Evolutionary conservation across 2,797 vertebrate genomes (phyloP).

Genomic region (Spinus pinus): DNA sequence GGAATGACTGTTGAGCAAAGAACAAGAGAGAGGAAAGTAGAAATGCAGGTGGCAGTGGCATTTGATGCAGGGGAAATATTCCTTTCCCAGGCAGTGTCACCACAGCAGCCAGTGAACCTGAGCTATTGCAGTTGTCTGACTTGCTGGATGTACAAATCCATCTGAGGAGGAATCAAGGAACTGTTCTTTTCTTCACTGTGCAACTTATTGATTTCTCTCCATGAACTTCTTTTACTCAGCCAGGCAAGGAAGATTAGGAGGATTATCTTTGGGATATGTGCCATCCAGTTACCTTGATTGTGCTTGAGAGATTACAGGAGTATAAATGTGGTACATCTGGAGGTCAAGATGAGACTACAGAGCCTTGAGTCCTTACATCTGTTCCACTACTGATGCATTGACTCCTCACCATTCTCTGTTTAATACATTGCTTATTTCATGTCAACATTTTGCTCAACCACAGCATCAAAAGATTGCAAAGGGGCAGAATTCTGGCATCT

Average conservation of each 20-base stretch:
- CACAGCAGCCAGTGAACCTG: not conserved
- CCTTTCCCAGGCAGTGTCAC: not conserved
- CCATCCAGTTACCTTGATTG: constrained; percentile 6
- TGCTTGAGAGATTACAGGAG: constrained; percentile 3
- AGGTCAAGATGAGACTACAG: not conserved
- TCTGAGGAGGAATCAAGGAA: not conserved
- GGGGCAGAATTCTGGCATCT: not conserved
- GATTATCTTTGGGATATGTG: constrained; percentile 34
- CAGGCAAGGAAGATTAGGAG: constrained; percentile 20
- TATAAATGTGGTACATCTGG: constrained; percentile 17
- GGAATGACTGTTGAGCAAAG: not conserved
- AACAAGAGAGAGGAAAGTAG: not conserved
- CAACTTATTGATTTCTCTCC: constrained; percentile 30
- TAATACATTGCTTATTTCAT: not conserved
- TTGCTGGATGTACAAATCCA: not conserved
- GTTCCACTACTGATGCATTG: not conserved
- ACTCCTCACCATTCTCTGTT: not conserved
- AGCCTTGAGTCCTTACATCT: not conserved
- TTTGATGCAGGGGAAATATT: not conserved
- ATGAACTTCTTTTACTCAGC: not conserved
- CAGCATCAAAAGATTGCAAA: not conserved
- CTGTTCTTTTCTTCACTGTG: not conserved
- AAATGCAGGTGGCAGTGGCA: not conserved
- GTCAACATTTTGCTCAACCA: not conserved
- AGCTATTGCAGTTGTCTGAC: not conserved